A percentile compares a stretch with the other conserved stretches of the same genome.
phyloP scores from a whole-genome alignment of 1,140 invertebrate genomes.

The Helicoverpa zea region DNA sequence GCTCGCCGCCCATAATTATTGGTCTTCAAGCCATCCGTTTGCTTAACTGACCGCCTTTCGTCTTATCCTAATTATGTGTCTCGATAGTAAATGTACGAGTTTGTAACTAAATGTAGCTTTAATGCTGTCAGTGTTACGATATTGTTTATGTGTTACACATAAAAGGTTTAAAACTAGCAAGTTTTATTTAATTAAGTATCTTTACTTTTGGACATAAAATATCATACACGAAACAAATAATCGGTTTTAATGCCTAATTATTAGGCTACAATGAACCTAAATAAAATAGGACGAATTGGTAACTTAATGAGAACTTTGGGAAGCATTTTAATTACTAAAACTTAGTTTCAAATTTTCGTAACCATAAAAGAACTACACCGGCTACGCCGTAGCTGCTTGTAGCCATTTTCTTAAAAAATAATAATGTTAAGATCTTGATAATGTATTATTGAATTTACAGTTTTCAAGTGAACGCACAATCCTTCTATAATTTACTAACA shows the following conservation, averaged over 20 bases:
- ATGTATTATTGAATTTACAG: too few species aligned
- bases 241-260: not conserved
- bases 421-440: not conserved
- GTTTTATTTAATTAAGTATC: not conserved
- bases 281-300: too few species aligned
- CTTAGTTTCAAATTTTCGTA: not conserved
- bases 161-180: not conserved
- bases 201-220: too few species aligned
- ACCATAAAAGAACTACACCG: not conserved
- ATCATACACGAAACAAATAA: too few species aligned
- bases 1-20: slow-evolving; percentile 31
- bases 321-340: not conserved
- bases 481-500: too few species aligned
- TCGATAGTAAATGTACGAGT: slow-evolving; percentile 15
- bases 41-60: slow-evolving; percentile 41
- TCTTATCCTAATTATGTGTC: slow-evolving; percentile 41
- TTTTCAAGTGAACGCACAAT: too few species aligned
- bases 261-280: not conserved
- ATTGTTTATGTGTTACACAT: not conserved
- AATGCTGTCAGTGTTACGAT: slow-evolving; percentile 10
- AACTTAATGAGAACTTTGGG: not conserved
- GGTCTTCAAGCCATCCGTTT: slow-evolving; percentile 36
- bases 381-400: slow-evolving; percentile 26
- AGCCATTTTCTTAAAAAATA: not conserved
- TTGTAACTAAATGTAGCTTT: slow-evolving; percentile 16